Evolutionary conservation across 2,797 vertebrate species (phyloP), one percentile per base, ranked within the genome.

Genomic region (Micropoecilia bifurca): DNA sequence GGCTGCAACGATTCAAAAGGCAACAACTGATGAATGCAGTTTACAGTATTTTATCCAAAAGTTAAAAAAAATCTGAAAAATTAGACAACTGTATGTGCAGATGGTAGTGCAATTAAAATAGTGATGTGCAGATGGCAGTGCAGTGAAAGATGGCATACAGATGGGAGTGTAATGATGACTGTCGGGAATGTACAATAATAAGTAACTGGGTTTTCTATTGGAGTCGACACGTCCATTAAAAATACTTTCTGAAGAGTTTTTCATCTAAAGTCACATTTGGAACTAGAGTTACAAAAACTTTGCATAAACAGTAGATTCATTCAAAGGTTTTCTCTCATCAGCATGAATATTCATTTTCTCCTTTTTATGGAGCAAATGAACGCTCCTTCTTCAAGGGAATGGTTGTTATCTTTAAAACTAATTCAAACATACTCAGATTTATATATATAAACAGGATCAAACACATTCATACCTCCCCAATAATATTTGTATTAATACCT

Each of bases 161-260:
- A 78, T 46, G 45, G 71, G 28, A 41, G 45, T 63, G 55, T 30
- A 78, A 72, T 78, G 43, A 71, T 3, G 68, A 36, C 53, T 61
- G 71, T 36, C 18, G 55, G n/a, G 43, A 72, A 45, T 71, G 71
- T 71, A 57, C 68, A 78, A 28, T 73, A 61, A 9, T 36, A 43
- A 33, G 71, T 71, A 43, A 25, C 66, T 13, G 39, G 43, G 66
- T 30, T 71, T 71, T 71, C n/a, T 46, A n/a, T 46, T 71, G 43
- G 30, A 61, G 55, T 43, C 28, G 25, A 46, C 16, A 20, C 18
- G 48, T 66, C 71, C 25, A 30, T 39, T 46, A 30, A 73, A 53
- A 36, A 30, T 63, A 6, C 43, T 61, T 33, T 59, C 4, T 68
- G 63, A 68, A 68, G 63, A 68, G 20, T 41, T 36, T 59, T n/a